Percentiles rank a stretch among this genome's conserved stretches.
Conservation (phyloP, 2,888 invertebrate genomes). For the Athrips mouffetella region DNA sequence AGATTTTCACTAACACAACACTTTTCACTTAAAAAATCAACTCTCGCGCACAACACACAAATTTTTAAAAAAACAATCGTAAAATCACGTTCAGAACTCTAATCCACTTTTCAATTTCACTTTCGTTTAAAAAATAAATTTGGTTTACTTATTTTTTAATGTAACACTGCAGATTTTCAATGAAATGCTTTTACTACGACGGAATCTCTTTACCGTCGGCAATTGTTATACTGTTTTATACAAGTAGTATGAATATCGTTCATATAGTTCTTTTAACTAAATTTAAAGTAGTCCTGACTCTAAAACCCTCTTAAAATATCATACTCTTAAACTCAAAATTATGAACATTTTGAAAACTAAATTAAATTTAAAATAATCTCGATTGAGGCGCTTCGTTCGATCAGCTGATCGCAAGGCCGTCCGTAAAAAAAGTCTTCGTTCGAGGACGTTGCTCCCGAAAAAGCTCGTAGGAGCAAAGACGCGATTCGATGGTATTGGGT, state of each 20-base stretch:
- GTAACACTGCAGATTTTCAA: neutral
- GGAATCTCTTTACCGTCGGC: neutral
- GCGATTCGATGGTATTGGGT: slow-evolving; percentile 58
- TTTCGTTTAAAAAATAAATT: neutral
- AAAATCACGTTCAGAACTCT: neutral
- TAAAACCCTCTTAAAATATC: too few relatives aligned
- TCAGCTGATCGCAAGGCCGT: slow-evolving; percentile 73
- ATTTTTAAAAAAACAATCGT: neutral
- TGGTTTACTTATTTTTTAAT: neutral
- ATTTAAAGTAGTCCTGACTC: neutral
- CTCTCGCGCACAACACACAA: slow-evolving; percentile 10
- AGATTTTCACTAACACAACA: neutral
- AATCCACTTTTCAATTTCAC: neutral
- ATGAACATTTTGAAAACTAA: too few relatives aligned
- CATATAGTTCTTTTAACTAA: neutral
- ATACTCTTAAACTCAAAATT: too few relatives aligned
- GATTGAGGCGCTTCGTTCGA: too few relatives aligned
- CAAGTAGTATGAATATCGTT: neutral
- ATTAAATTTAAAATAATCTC: neutral
- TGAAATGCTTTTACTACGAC: neutral
- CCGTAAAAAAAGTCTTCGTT: slow-evolving; percentile 46
- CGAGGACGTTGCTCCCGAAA: slow-evolving; percentile 56
- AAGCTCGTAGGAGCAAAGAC: slow-evolving; percentile 49
- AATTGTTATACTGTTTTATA: neutral
- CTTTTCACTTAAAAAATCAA: neutral